These are phyloP conservation scores for Ornithoptera alexandrae DNA, from an alignment of 2,888 invertebrate species.

Conservation along the genomic window DNA sequence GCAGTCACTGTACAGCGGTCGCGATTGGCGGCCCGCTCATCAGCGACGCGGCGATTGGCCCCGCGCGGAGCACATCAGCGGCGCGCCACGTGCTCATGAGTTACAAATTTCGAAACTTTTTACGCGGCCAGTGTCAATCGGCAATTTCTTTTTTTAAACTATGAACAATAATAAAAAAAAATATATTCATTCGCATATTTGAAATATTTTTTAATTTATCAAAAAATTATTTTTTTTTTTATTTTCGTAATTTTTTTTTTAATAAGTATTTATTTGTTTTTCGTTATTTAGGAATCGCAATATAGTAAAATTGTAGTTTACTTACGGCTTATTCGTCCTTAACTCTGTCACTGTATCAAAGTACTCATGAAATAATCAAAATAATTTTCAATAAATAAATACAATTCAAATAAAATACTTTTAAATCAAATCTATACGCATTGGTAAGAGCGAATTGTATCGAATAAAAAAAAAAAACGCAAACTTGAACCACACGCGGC, in stretches of 20 bases:
- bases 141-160: not conserved
- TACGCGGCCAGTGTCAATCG: slow-evolving; percentile 34
- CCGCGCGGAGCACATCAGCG: slow-evolving; percentile 67
- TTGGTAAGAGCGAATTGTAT: no score
- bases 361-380: no score
- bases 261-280: not conserved
- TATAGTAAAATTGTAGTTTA: slow-evolving; percentile 24
- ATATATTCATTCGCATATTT: not conserved
- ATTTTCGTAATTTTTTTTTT: no score
- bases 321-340: slow-evolving; percentile 23
- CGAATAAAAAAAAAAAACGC: no score
- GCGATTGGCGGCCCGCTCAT: slow-evolving; percentile 67
- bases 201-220: not conserved
- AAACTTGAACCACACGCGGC: slow-evolving; percentile 47
- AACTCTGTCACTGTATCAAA: slow-evolving; percentile 2
- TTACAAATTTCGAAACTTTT: slow-evolving; percentile 67
- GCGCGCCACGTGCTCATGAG: slow-evolving; percentile 76
- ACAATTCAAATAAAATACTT: no score
- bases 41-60: slow-evolving; percentile 57
- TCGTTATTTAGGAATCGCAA: not conserved
- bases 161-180: not conserved
- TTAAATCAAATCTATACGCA: no score
- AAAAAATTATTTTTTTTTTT: not conserved
- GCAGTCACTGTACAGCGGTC: slow-evolving; percentile 65
- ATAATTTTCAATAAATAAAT: no score